Evolutionary conservation across 2,113 vertebrate genomes (phyloP).

Genomic region (Alligator sinensis): DNA sequence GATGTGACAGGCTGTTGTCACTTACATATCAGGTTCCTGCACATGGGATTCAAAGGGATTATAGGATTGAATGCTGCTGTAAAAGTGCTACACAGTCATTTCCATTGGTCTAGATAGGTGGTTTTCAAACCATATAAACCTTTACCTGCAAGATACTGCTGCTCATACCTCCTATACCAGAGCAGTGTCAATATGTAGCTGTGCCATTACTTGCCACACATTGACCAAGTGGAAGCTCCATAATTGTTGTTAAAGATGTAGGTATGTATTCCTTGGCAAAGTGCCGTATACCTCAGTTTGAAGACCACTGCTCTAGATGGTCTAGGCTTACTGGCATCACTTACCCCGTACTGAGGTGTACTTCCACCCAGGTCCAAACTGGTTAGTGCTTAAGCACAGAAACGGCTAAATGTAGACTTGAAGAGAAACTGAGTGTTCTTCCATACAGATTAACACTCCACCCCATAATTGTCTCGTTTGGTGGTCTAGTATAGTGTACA

Average conservation of each 20-base stretch:
- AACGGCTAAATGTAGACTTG: neutral
- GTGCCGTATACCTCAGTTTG: too few relatives aligned
- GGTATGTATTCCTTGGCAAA: too few relatives aligned
- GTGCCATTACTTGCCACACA: too few relatives aligned
- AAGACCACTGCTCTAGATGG: neutral
- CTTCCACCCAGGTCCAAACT: neutral
- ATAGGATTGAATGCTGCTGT: neutral
- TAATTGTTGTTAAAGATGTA: too few relatives aligned
- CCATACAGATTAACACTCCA: neutral
- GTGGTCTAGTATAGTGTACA: neutral
- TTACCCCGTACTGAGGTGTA: neutral
- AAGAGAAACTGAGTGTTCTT: neutral
- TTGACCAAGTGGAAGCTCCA: too few relatives aligned
- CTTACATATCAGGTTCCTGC: neutral
- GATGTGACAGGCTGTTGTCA: neutral
- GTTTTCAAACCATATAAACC: too few relatives aligned
- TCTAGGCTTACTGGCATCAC: neutral
- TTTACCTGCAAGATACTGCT: too few relatives aligned
- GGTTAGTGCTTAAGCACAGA: neutral
- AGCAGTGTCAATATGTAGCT: too few relatives aligned
- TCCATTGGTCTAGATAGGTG: neutral
- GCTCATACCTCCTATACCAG: too few relatives aligned
- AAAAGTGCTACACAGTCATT: neutral
- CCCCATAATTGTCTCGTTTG: neutral
- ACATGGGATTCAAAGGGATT: neutral